Base-by-base conservation (phyloP, 2,797 vertebrate genomes). In the Dermochelys coriacea region DNA sequence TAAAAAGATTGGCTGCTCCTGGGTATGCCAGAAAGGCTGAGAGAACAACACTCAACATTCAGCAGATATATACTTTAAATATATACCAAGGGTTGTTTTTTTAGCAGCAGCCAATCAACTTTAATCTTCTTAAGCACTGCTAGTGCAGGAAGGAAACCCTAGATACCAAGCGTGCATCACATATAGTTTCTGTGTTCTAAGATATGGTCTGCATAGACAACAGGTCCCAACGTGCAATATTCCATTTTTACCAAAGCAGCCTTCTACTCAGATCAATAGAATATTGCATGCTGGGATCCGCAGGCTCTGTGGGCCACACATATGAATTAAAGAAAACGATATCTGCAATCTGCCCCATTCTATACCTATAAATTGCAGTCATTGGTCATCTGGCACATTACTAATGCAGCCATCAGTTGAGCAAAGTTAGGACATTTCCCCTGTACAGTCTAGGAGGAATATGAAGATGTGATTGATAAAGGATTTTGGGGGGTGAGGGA, bases 341-440 rank as follows among this genome's bases (percentile, higher is more conserved):
- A 86, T 85, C 12, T 12, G 3, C 75, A 21, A 45, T 68, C 49
- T 55, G 79, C 86, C 41, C 41, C 49, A 87, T 51, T 79, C 85
- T 64, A 64, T 81, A 59, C 75, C 79, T 86, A 15, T 81, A 84
- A 91, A 50, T 54, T 82, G 41, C 57, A 81, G 34, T 31, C 77
- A 49, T 14, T 31, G n/a, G 1, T 15, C 45, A 74, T 41, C 49
- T 86, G 75, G 90, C 95, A 93, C 91, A 29, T 25, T 95, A 82
- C n/a, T 55, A 93, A 16, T 57, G 31, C 23, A 88, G 85, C 15
- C n/a, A 85, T 82, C 37, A 94, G 82, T 57, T 93, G 81, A 89
- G 61, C 86, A 93, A 96, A 89, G 14, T 18, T 82, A 88, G 68
- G 88, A 83, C 89, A 93, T 12, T 84, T 97, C 52, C 88, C 51